Percentiles rank a stretch among this genome's conserved stretches.
Evolutionary conservation across 2,888 invertebrate genomes (phyloP).

Genomic region (Idaea biselata): DNA sequence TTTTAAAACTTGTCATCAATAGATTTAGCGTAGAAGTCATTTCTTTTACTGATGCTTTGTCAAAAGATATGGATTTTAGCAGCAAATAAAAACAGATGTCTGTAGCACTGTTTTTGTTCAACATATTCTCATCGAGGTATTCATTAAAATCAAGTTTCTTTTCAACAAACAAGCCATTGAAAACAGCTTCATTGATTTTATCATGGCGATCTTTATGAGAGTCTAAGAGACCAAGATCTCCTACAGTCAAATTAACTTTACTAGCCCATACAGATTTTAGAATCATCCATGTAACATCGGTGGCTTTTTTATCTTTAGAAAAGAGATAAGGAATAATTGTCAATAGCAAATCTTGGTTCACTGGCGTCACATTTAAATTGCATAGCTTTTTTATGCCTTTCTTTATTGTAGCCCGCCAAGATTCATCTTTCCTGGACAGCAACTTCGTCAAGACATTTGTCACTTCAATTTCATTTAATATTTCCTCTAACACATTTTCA

Average conservation of each 20-base stretch:
- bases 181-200: constrained; percentile 51
- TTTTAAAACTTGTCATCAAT: constrained; percentile 63
- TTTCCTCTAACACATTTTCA: constrained; percentile 48
- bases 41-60: constrained; percentile 55
- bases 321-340: constrained; percentile 83
- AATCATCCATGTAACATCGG: constrained; percentile 53
- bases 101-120: constrained; percentile 53
- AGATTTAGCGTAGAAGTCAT: constrained; percentile 62
- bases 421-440: constrained; percentile 60
- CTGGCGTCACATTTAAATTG: constrained; percentile 57
- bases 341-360: constrained; percentile 80
- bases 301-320: constrained; percentile 63
- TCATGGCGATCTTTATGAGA: constrained; percentile 40
- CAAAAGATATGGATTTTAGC: constrained; percentile 66
- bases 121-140: constrained; percentile 47
- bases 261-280: constrained; percentile 62
- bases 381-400: constrained; percentile 73
- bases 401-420: constrained; percentile 65
- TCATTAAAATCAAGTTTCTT: constrained; percentile 45
- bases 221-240: constrained; percentile 32
- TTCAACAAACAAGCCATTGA: constrained; percentile 55
- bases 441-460: constrained; percentile 74
- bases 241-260: constrained; percentile 46
- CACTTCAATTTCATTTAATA: constrained; percentile 68
- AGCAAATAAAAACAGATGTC: constrained; percentile 66